A percentile compares a stretch with the other conserved stretches of the same genome.
Conservation (phyloP, 2,113 vertebrate genomes). For the Uropsilus gracilis region DNA sequence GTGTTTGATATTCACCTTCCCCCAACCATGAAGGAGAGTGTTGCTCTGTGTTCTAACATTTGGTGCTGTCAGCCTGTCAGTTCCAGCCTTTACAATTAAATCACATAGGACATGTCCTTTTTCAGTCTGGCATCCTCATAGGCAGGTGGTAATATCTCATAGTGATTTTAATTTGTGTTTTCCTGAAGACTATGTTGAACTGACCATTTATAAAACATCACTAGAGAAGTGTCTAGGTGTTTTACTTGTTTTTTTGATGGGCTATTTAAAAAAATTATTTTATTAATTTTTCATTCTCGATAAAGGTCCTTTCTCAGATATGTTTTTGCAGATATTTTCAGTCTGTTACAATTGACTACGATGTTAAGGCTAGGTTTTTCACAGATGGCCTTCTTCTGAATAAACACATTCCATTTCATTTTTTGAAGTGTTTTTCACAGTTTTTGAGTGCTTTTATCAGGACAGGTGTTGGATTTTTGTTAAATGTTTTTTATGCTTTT, state of each 20-base stretch:
- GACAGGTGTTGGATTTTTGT: too few species aligned
- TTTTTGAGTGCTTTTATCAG: too few species aligned
- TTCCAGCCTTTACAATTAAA: neutral
- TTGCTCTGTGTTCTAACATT: neutral
- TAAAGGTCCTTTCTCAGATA: neutral
- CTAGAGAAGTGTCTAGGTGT: neutral
- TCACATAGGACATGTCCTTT: neutral
- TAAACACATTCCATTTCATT: too few species aligned
- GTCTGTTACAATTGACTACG: neutral
- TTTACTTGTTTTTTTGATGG: neutral
- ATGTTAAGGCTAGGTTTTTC: too few species aligned
- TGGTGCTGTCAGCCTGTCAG: neutral
- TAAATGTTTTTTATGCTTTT: neutral
- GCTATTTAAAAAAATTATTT: neutral
- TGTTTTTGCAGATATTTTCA: neutral
- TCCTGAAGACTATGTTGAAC: neutral
- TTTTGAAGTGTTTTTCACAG: neutral
- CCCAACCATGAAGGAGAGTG: neutral
- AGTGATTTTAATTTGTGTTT: slow-evolving; percentile 35
- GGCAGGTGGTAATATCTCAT: neutral
- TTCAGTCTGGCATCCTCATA: neutral
- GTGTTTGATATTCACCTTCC: neutral
- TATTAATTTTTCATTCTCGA: neutral
- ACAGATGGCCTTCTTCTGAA: too few species aligned
- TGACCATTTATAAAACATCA: neutral